phyloP scores from a whole-genome alignment of 2,888 invertebrate species.

The Protonemura montana region DNA sequence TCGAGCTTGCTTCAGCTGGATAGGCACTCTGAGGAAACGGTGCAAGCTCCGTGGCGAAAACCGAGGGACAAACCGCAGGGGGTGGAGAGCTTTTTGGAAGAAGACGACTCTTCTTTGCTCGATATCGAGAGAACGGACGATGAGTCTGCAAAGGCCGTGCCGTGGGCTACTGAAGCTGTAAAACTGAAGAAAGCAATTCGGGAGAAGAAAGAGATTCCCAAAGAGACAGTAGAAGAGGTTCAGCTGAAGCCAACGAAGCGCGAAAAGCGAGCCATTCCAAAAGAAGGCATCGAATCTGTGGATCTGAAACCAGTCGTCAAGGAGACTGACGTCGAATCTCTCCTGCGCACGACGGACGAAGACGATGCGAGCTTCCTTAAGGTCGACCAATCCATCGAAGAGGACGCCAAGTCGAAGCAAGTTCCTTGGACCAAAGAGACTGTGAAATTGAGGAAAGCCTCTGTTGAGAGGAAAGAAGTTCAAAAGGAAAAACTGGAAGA shows the following conservation, averaged over 20 bases:
- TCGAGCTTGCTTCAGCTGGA: conserved; percentile 18
- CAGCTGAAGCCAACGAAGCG: conserved; percentile 60
- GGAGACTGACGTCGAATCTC: conserved; percentile 30
- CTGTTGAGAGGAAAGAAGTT: conserved; percentile 44
- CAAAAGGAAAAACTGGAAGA: conserved; percentile 47
- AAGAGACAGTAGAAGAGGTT: conserved; percentile 60
- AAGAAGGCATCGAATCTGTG: conserved; percentile 45
- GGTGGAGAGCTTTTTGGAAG: conserved; percentile 49
- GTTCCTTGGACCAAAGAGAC: conserved; percentile 48
- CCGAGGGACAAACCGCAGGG: conserved; percentile 18
- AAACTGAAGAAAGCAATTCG: conserved; percentile 57
- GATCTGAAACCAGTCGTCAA: conserved; percentile 45
- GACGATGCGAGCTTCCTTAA: conserved; percentile 48
- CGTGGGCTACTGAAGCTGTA: conserved; percentile 40
- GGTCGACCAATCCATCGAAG: conserved; percentile 36
- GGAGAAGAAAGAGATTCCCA: conserved; percentile 57
- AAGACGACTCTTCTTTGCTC: conserved; percentile 51
- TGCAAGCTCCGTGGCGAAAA: conserved; percentile 31
- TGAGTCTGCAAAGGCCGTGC: conserved; percentile 23
- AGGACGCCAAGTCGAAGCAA: conserved; percentile 42
- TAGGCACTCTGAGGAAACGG: conserved; percentile 27
- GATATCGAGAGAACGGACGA: conserved; percentile 47
- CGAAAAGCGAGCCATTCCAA: conserved; percentile 29
- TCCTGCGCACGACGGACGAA: conserved; percentile 27
- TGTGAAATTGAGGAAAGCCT: conserved; percentile 45